phyloP scores from a whole-genome alignment of 2,888 invertebrate species.

The Drosophila atripex region DNA sequence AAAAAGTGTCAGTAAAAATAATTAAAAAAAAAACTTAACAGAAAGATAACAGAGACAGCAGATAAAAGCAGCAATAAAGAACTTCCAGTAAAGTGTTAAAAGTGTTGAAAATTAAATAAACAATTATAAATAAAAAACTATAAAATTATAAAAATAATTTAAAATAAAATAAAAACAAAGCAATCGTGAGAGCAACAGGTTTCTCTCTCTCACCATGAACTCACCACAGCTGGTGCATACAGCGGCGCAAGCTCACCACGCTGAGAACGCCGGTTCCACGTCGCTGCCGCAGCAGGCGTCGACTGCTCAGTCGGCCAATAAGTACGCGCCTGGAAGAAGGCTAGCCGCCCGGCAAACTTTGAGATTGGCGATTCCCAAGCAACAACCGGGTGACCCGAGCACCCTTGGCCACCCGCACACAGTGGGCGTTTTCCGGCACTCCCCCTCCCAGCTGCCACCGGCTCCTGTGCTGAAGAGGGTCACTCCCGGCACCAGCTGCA shows the following conservation, averaged over 20 bases:
- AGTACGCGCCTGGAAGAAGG: slow-evolving; percentile 83
- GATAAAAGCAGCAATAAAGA: not conserved
- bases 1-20: slow-evolving; percentile 38
- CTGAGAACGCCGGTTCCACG: slow-evolving; percentile 23
- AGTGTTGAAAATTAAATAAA: not conserved
- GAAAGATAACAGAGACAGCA: slow-evolving; percentile 2
- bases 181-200: slow-evolving; percentile 4
- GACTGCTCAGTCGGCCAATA: slow-evolving; percentile 63
- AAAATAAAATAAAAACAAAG: not conserved
- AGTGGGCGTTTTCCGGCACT: slow-evolving; percentile 62
- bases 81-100: not conserved
- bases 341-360: slow-evolving; percentile 83
- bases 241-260: slow-evolving; percentile 50
- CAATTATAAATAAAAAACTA: not conserved
- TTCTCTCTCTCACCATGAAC: slow-evolving; percentile 60
- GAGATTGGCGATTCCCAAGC: slow-evolving; percentile 83
- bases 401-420: slow-evolving; percentile 36
- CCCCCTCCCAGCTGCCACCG: slow-evolving; percentile 80
- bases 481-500: slow-evolving; percentile 8
- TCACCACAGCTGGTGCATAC: slow-evolving; percentile 71
- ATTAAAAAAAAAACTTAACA: slow-evolving; percentile 8
- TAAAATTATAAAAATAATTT: not conserved
- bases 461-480: slow-evolving; percentile 76
- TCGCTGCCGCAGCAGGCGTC: slow-evolving; percentile 40
- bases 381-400: slow-evolving; percentile 73